A percentile compares a stretch with the other conserved stretches of the same genome.
Conservation (phyloP, 2,797 vertebrate species). For the Gallinago stenura region DNA sequence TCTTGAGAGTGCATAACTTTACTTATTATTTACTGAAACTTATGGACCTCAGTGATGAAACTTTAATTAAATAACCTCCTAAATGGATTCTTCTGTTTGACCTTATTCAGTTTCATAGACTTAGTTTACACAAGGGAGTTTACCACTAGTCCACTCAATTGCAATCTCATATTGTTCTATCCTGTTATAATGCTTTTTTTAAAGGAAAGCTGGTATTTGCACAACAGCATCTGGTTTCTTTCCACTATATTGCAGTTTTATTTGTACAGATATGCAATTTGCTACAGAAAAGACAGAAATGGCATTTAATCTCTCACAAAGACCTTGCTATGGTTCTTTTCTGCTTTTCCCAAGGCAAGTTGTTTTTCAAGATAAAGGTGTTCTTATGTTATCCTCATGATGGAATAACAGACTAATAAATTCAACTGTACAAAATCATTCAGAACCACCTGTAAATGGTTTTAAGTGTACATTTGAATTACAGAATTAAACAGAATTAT, state of each 20-base stretch:
- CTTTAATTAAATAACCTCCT: constrained; percentile 43
- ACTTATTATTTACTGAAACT: neutral
- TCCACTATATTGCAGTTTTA: neutral
- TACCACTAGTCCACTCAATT: neutral
- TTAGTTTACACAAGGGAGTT: neutral
- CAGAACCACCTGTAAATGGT: neutral
- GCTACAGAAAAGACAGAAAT: neutral
- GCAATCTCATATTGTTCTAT: neutral
- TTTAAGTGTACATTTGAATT: neutral
- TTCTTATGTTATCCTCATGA: neutral
- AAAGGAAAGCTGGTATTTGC: neutral
- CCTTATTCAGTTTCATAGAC: neutral
- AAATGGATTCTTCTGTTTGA: constrained; percentile 19
- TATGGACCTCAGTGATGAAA: neutral
- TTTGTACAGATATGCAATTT: neutral
- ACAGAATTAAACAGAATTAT: neutral
- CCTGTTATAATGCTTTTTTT: neutral
- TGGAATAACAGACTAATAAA: neutral
- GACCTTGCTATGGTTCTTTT: neutral
- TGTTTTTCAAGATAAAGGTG: neutral
- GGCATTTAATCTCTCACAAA: neutral
- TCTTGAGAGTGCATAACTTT: constrained; percentile 1
- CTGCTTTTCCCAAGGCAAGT: neutral
- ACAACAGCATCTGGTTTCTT: neutral
- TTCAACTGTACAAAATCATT: neutral